Evolutionary conservation across 23 tunicate species (phyloP), one percentile per base, ranked within the genome.

Genomic region (Halocynthia roretzi): DNA sequence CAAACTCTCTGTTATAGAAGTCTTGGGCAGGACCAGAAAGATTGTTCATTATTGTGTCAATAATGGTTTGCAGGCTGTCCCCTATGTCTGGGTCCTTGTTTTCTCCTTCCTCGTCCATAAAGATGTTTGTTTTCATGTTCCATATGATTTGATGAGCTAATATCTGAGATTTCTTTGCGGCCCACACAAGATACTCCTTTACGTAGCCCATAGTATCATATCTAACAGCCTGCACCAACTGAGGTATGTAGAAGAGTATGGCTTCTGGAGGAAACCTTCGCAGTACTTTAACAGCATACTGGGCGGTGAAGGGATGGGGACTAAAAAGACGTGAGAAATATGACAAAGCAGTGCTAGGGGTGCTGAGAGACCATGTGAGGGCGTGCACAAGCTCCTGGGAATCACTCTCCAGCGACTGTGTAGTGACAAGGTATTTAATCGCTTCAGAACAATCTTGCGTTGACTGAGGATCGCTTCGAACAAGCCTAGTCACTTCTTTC

Each of bases 121-220:
- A 96, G 8, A 82, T 62, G 68, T 96, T 96, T 44, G 99, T 96
- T 79, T 96, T 85, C 99, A 96, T 96, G 75, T 96, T 96, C 99
- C 99, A 96, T 21, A 96, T 89, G 19, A 96, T 89, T 57, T 96
- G 99, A 80, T 96, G 99, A 52, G 90, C 93, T 19, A 96, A 79
- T 10, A 96, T 86, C 63, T 91, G 99, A 4, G 99, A 96, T 61
- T 81, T 83, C 70, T 79, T 52, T 12, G 99, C 83, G 52, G 96
- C 96, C 96, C 96, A 89, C 15, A 96, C 67, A 10, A 96, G 68
- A 67, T 96, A 96, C 49, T 89, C 81, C 21, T 80, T 76, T 56
- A 96, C 93, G 80, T 96, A 96, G 7, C 96, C 96, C 92, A 96
- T 96, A 8, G 88, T 89, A 76, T 96, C 99, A 60, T 96, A 96